Evolutionary conservation across 2,888 invertebrate species (phyloP), one percentile per base, ranked within the genome.

Genomic region (Listrodromus nycthemerus): DNA sequence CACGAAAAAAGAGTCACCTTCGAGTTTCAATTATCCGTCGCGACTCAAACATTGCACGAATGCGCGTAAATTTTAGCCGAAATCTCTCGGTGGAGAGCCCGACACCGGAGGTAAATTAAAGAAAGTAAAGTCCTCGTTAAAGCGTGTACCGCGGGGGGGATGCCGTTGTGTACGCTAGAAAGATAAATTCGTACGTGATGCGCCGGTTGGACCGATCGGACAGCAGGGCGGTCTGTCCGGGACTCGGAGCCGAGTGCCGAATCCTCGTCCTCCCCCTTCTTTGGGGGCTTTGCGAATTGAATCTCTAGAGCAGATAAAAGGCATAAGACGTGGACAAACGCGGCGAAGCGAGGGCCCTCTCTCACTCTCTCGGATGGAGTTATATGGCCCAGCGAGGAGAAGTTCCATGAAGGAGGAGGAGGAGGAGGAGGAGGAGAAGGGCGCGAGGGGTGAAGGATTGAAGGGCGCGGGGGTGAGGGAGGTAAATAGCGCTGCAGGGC

Each of bases 121-220:
- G 16, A 45, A 45, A 16, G 41, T 45, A 4, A 45, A 45, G 13
- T 45, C 41, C 41, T 45, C 41, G 41, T 45, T 45, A 45, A 45
- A 45, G 41, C 13, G 41, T 4, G 41, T 45, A 45, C 41, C 2
- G 41, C 16, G 41, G 3, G 33, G 50, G 27, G 55, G 55, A 10
- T 71, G 24, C 61, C 21, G 69, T n/a, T 79, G 24, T 73, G 79
- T 75, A 73, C 71, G 71, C 71, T 76, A 76, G 80, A 73, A 83
- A 83, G 80, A 83, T 83, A 83, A 83, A 83, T 83, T 66, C 80
- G 83, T 80, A 83, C 76, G 83, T 69, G 83, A 83, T 83, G 41
- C 21, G 75, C 76, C 61, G 79, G 79, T 58, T 75, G 52, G 55
- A 13, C 55, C 80, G 80, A 80, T 83, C 66, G 83, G 80, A 73